Evolutionary conservation across 1,140 invertebrate genomes (phyloP).

Genomic region (Eriocheir sinensis): DNA sequence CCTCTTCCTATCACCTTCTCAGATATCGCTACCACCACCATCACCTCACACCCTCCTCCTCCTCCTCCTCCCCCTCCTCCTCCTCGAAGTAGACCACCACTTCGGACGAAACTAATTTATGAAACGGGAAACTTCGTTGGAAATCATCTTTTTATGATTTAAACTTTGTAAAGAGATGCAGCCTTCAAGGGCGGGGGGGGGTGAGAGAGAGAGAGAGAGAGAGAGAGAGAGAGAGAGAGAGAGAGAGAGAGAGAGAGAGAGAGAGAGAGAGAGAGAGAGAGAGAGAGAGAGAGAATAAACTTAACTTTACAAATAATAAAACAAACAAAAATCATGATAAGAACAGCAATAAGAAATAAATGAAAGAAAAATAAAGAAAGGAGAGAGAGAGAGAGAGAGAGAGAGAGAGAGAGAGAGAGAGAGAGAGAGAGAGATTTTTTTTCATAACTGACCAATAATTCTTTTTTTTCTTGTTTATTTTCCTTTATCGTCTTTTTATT

Average conservation of each 20-base stretch:
- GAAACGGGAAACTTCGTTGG: constrained; percentile 18
- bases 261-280: neutral
- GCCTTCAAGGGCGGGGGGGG: neutral
- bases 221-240: neutral
- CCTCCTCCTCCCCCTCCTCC: neutral
- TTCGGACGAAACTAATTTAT: constrained; percentile 41
- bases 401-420: neutral
- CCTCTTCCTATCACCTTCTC: neutral
- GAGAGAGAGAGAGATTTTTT: neutral
- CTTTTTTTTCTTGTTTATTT: too few relatives aligned
- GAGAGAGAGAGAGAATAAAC: neutral
- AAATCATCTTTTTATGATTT: constrained; percentile 32
- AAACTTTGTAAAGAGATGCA: constrained; percentile 51
- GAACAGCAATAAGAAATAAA: too few relatives aligned
- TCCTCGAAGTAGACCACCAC: neutral
- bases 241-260: neutral
- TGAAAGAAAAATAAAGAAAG: neutral
- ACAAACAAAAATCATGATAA: too few relatives aligned
- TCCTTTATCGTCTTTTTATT: too few relatives aligned
- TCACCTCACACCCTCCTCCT: neutral
- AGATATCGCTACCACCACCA: too few relatives aligned
- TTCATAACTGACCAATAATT: too few relatives aligned
- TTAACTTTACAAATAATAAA: too few relatives aligned
- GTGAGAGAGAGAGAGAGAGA: too few relatives aligned
- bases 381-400: neutral